Conservation (phyloP, 37 sponge, comb jelly and placozoan genomes). For the Bolinopsis microptera region DNA sequence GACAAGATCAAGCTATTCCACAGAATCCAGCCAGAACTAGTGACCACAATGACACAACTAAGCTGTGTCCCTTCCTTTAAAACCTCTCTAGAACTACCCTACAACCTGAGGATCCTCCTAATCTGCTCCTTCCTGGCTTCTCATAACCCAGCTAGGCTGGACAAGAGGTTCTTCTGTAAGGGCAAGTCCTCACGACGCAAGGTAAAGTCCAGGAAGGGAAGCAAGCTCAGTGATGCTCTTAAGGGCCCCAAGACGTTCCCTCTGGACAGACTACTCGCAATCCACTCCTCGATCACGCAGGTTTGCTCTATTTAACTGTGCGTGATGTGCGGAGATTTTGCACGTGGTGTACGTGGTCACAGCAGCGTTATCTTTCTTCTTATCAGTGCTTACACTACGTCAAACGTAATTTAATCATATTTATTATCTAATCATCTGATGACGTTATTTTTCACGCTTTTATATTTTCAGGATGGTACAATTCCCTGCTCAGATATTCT, state of each 20-base stretch:
- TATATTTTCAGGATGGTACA: neutral
- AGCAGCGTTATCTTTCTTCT: no score
- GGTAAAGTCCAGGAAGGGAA: neutral
- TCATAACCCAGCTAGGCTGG: constrained; percentile 77
- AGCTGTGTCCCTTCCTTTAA: constrained; percentile 19
- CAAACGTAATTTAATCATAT: no score
- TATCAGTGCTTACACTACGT: no score
- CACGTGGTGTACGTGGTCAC: no score
- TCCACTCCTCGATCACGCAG: constrained; percentile 75
- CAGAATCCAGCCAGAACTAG: constrained; percentile 5
- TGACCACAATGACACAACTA: neutral
- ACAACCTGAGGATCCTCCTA: constrained; percentile 71
- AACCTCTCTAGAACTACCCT: constrained; percentile 70
- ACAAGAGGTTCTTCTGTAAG: constrained; percentile 79
- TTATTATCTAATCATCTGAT: no score
- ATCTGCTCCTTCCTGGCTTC: constrained; percentile 78
- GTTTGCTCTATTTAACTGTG: neutral
- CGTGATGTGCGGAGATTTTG: no score
- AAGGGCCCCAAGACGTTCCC: constrained; percentile 80
- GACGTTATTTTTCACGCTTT: no score
- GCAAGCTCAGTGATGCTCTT: constrained; percentile 40
- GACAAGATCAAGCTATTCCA: constrained; percentile 52
- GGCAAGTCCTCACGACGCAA: constrained; percentile 38
- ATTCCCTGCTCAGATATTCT: constrained; percentile 52
- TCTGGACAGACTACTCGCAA: constrained; percentile 80